Percentiles rank a stretch among this genome's conserved stretches.
These are phyloP conservation scores for Odocoileus hemionus DNA, from an alignment of 2,113 vertebrate genomes.

Conservation along the genomic window DNA sequence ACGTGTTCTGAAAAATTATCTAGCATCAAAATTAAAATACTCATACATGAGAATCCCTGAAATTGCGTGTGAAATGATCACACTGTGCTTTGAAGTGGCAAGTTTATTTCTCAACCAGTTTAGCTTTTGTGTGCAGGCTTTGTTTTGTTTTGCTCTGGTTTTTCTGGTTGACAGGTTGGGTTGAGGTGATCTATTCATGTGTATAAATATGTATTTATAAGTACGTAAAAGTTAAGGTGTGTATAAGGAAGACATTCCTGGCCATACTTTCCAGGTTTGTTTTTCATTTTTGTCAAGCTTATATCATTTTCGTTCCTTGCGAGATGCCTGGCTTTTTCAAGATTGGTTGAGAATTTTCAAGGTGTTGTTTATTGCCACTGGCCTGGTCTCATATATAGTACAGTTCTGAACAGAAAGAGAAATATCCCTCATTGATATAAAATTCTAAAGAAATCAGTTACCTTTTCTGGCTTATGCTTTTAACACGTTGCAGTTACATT, in stretches of 20 bases:
- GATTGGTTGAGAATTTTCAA: neutral
- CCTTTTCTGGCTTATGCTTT: neutral
- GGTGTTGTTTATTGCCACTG: neutral
- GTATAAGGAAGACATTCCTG: neutral
- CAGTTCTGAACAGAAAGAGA: neutral
- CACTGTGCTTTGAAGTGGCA: constrained; percentile 23
- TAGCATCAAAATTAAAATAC: constrained; percentile 57
- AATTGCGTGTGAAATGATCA: neutral
- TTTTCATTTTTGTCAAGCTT: neutral
- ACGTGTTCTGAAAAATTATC: constrained; percentile 45
- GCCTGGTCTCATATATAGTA: neutral
- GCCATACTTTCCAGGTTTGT: neutral
- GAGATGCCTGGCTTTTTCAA: neutral
- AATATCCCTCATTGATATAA: neutral
- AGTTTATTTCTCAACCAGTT: neutral
- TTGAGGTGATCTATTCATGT: neutral
- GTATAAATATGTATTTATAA: neutral
- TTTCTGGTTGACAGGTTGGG: neutral
- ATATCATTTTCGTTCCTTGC: neutral
- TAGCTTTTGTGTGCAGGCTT: neutral
- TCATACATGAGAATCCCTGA: neutral
- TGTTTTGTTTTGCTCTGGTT: neutral
- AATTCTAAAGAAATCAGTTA: neutral
- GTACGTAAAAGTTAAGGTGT: neutral
- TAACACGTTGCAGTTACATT: neutral